These are phyloP conservation scores for Coranthus polyacanthus DNA, from an alignment of 2,797 vertebrate species.

Conservation along the genomic window DNA sequence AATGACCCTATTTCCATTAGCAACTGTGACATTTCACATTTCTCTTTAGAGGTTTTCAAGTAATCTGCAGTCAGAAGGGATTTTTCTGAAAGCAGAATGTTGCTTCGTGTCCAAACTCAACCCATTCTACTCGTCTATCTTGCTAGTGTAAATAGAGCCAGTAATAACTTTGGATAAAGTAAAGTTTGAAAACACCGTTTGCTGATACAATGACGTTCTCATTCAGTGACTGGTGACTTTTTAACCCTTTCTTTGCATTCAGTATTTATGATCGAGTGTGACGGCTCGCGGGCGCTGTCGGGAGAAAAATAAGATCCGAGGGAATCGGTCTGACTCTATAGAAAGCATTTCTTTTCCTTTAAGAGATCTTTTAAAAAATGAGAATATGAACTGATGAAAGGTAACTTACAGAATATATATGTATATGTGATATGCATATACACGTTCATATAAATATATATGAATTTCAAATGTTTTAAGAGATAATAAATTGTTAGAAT, in stretches of 20 bases:
- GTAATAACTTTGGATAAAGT: constrained; percentile 25
- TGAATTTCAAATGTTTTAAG: constrained; percentile 90
- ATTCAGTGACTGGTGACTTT: constrained; percentile 29
- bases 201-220: constrained; percentile 16
- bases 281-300: constrained; percentile 8
- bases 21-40: constrained; percentile 32
- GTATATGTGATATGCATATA: constrained; percentile 85
- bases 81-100: constrained; percentile 24
- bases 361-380: constrained; percentile 80
- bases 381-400: constrained; percentile 82
- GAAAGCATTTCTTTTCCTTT: constrained; percentile 83
- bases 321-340: constrained; percentile 78
- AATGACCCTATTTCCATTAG: constrained; percentile 54
- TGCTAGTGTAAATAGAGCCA: constrained; percentile 45
- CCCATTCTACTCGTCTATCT: constrained; percentile 14
- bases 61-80: neutral
- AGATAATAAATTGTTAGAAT: constrained; percentile 88
- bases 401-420: constrained; percentile 86
- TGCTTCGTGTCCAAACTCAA: constrained; percentile 2
- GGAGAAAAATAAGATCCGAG: constrained; percentile 30
- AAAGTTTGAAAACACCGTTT: constrained; percentile 12
- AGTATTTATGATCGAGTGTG: neutral
- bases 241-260: constrained; percentile 41
- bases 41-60: constrained; percentile 33
- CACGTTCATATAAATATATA: constrained; percentile 84